Percentiles rank a stretch among this genome's conserved stretches.
phyloP scores from a whole-genome alignment of 2,797 vertebrate species.

The Paratrypauchen microcephalus region DNA sequence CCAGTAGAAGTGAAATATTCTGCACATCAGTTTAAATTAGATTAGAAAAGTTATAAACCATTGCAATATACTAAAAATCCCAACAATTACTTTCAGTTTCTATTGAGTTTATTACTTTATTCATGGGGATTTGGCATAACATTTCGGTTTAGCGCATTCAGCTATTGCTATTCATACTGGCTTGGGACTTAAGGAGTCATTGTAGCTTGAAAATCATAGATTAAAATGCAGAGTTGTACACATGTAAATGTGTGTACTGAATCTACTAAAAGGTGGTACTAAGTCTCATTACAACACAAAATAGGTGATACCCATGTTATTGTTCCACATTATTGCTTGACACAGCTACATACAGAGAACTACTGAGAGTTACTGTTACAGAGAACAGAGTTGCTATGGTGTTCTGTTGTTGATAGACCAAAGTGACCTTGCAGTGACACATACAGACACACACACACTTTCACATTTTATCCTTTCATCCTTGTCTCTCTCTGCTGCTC shows the following conservation, averaged over 20 bases:
- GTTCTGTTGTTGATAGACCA: conserved; percentile 26
- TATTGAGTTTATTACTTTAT: not conserved
- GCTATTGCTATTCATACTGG: not conserved
- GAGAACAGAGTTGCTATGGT: conserved; percentile 19
- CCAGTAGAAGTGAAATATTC: not conserved
- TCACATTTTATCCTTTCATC: conserved; percentile 21
- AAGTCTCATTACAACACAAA: not conserved
- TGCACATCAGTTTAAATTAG: not conserved
- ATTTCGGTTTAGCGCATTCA: too few species aligned
- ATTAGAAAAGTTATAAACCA: not conserved
- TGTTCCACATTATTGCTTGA: not conserved
- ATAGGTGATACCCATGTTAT: not conserved
- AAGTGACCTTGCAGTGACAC: conserved; percentile 27
- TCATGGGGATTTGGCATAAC: not conserved
- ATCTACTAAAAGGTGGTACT: not conserved
- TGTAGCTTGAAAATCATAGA: not conserved
- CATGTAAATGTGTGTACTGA: not conserved
- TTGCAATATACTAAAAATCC: not conserved
- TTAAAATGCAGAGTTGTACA: not conserved
- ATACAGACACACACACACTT: conserved; percentile 13
- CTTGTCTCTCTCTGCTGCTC: conserved; percentile 5
- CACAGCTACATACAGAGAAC: not conserved
- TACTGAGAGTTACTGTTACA: too few species aligned
- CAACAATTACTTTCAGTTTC: not conserved
- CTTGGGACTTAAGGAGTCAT: not conserved